Conservation (phyloP, 2,113 vertebrate species). For the Philantomba maxwellii region DNA sequence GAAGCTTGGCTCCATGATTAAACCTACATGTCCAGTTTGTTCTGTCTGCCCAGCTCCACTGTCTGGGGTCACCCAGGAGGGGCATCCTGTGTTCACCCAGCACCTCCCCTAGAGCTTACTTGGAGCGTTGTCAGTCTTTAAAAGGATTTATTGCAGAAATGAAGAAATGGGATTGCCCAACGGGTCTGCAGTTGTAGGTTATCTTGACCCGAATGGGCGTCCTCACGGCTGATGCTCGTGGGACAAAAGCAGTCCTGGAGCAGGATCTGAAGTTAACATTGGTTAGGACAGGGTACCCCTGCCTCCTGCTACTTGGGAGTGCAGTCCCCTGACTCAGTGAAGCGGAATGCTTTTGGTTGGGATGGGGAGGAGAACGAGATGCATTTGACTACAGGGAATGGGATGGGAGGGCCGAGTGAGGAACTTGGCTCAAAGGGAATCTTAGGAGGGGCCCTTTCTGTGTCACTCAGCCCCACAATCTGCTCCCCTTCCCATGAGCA, state of each 20-base stretch:
- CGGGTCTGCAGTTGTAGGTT: rapidly evolving
- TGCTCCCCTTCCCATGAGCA: neutral
- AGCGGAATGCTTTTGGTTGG: neutral
- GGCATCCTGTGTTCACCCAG: rapidly evolving
- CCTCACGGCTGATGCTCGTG: rapidly evolving
- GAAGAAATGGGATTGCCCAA: neutral
- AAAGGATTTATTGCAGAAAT: neutral
- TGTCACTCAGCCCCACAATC: neutral
- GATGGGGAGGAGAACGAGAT: rapidly evolving
- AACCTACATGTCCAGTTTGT: rapidly evolving
- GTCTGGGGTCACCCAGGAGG: neutral
- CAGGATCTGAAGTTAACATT: rapidly evolving
- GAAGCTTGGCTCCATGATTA: neutral
- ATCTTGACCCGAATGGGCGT: rapidly evolving
- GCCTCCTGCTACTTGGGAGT: neutral
- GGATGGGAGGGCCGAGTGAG: neutral
- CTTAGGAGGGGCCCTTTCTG: rapidly evolving
- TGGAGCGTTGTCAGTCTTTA: rapidly evolving
- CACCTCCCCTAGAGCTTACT: rapidly evolving
- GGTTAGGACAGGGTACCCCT: neutral
- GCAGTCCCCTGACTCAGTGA: neutral
- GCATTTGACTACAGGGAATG: rapidly evolving
- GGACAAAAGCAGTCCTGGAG: neutral
- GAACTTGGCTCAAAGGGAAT: neutral
- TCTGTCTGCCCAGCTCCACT: neutral